Base-by-base conservation (phyloP, 35 echinoderm and acorn worm genomes). In the Chiridota heheva region DNA sequence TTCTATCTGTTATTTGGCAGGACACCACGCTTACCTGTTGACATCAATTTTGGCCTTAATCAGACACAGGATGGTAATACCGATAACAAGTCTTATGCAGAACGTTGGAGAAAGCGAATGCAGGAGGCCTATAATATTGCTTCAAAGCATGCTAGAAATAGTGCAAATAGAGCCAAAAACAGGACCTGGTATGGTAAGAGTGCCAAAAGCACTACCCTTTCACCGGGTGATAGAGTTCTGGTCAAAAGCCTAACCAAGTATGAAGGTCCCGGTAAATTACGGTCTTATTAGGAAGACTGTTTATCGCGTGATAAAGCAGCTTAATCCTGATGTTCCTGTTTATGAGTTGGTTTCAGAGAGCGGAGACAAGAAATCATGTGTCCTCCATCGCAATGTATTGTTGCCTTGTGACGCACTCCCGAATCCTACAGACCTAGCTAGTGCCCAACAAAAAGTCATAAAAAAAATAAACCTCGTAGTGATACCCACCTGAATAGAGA, bases 221-320 rank as follows among this genome's bases (percentile, higher is more conserved):
- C 40, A 1, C 71, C 84, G 16, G 84, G 84, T 18, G 84, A 87
- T 27, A 22, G 60, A 65, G 84, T 87, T 18, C 73, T 87, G 4
- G 72, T 79, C 8, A 63, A 42, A 8, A 78, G 67, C 29, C 42
- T 87, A 42, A 36, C 10, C 36, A 32, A 20, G 8, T 29, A 36
- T 5, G 72, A 64, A 41, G 72, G 84, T n/a, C 84, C 60, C 17
- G 78, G 72, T 18, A 87, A 87, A 44, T 60, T 87, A 25, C 55
- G 44, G 20, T 38, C 65, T 37, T 69, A 69, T 33, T 69, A 38
- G 0, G 65, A 69, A 69, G 63, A 69, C 35, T 12, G 33, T 69
- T 7, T 36, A 34, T 37, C 12, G 35, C 41, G 65, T 69, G 7
- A 69, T 33, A 34, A 69, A 69, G 2, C 65, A 69, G 33, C 65